Percentiles rank a stretch among this genome's conserved stretches.
These are phyloP conservation scores for Poecilia latipinna DNA, from an alignment of 2,113 vertebrate genomes.

Conservation along the genomic window DNA sequence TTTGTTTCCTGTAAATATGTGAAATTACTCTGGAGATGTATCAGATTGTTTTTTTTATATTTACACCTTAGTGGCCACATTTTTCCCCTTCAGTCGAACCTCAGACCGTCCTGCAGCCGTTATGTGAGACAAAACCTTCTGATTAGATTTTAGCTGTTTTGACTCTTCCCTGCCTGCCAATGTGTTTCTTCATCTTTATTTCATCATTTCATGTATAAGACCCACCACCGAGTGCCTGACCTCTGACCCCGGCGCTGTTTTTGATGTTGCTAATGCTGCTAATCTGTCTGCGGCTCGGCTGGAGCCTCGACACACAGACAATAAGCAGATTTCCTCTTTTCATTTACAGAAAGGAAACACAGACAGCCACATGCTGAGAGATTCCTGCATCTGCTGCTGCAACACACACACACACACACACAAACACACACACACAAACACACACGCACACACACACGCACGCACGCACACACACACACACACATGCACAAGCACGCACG, in stretches of 20 bases:
- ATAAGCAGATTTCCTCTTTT: constrained; percentile 17
- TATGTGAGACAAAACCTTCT: too few species aligned
- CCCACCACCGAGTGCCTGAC: constrained; percentile 6
- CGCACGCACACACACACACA: constrained; percentile 18
- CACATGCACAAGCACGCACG: too few species aligned
- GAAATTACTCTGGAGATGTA: too few species aligned
- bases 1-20: too few species aligned
- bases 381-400: background rate
- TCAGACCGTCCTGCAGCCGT: too few species aligned
- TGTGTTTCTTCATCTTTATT: background rate
- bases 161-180: too few species aligned
- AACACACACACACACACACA: constrained; percentile 9
- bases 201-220: constrained; percentile 10
- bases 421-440: too few species aligned
- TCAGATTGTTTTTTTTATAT: too few species aligned
- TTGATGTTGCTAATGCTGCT: constrained; percentile 12
- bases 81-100: too few species aligned
- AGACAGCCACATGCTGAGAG: constrained; percentile 28
- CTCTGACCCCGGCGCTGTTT: constrained; percentile 18
- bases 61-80: too few species aligned
- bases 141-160: too few species aligned
- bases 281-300: constrained; percentile 18
- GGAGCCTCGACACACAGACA: constrained; percentile 7
- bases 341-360: constrained; percentile 24
- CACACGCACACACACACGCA: too few species aligned